Base-by-base conservation (phyloP, 2,888 invertebrate species). In the Epirrhoe tristata region DNA sequence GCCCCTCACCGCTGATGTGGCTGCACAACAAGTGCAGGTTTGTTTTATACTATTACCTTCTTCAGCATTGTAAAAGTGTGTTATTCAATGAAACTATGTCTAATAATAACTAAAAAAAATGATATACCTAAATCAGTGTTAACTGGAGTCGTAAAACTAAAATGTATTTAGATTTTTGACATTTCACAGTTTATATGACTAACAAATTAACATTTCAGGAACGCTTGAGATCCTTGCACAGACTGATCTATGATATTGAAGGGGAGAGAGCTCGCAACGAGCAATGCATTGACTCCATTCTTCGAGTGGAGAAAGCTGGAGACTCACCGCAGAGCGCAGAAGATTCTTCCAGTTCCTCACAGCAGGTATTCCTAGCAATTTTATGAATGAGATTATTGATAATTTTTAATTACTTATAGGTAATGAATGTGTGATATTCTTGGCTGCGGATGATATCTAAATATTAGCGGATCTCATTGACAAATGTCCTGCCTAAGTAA, bases 181-280 rank as follows among this genome's bases (percentile, higher is more conserved):
- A 24, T 24, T 24, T n/a, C n/a, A n/a, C n/a, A n/a, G n/a, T n/a
- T 24, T 24, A 24, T 24, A 2, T 24, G 24, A 24, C 3, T 1
- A 24, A 5, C 36, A n/a, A n/a, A n/a, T n/a, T 17, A 34, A 53
- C 12, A 69, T 66, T 16, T 79, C 85, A 98, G 95, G 98, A 98
- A 75, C 95, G 97, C 16, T 88, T 98, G 17, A 96, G 97, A 81
- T 95, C 96, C 5, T 91, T 98, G 12, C 96, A 97, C 77, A 94
- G 95, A 53, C 87, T 97, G 8, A 95, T 98, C 46, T 96, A 96
- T 83, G 97, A 97, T 62, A 96, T 98, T 75, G 97, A 98, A 84
- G 95, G 95, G 58, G 97, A 97, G 81, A 94, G 98, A 60, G 93
- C 94, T n/a, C 94, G 96, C 54, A 96, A 97, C 78, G 98, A 98